Conservation (phyloP, 2,797 vertebrate species). For the Propithecus deckenii region DNA sequence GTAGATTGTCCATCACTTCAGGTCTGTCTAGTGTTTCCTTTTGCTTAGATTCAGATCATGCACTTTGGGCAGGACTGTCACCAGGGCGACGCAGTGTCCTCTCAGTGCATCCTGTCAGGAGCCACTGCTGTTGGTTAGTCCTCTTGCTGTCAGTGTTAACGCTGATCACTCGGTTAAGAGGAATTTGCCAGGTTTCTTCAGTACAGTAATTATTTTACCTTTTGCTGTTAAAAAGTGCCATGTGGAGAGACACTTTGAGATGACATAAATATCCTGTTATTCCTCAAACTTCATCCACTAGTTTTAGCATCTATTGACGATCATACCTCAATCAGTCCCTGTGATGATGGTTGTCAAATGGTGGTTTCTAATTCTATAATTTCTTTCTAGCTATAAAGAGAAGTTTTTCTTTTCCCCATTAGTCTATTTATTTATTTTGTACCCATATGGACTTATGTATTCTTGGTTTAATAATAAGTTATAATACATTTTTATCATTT, state of each 20-base stretch:
- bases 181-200: neutral
- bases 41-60: neutral
- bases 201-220: neutral
- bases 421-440: neutral
- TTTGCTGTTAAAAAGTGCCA: neutral
- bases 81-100: neutral
- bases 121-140: neutral
- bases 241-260: neutral
- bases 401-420: neutral
- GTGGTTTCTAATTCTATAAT: neutral
- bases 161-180: neutral
- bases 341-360: neutral
- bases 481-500: neutral
- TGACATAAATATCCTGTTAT: neutral
- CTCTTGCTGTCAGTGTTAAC: neutral
- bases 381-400: neutral
- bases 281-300: neutral
- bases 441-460: neutral
- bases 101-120: neutral
- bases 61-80: neutral
- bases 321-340: neutral
- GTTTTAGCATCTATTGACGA: neutral
- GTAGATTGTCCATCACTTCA: neutral
- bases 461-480: conserved; percentile 1
- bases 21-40: neutral